phyloP scores from a whole-genome alignment of 1,140 invertebrate genomes.

The Drosophila takahashii region DNA sequence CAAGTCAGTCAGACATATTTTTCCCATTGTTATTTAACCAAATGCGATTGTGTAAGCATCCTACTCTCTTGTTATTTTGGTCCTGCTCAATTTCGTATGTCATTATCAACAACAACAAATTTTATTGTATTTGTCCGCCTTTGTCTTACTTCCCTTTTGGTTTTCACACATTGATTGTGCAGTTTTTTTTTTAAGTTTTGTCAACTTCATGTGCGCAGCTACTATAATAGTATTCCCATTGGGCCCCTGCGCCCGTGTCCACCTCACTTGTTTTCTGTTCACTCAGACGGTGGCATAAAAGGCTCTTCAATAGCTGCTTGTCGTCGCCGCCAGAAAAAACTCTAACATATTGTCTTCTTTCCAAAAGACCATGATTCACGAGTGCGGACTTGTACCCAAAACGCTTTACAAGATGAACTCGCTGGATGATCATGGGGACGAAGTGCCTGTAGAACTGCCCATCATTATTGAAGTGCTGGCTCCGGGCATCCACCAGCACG shows the following conservation, averaged over 20 bases:
- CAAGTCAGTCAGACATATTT: constrained; percentile 79
- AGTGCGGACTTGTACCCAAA: constrained; percentile 96
- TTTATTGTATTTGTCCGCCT: constrained; percentile 13
- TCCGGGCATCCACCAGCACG: constrained; percentile 68
- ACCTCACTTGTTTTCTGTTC: constrained; percentile 28
- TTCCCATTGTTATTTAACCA: constrained; percentile 84
- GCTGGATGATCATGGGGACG: constrained; percentile 86
- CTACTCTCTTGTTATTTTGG: constrained; percentile 23
- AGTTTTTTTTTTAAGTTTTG: constrained; percentile 44
- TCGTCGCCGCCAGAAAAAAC: background rate
- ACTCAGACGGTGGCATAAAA: constrained; percentile 19
- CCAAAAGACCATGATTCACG: constrained; percentile 91
- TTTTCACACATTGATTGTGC: constrained; percentile 24
- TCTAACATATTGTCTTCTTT: background rate
- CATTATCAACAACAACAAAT: constrained; percentile 8
- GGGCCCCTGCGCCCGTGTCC: constrained; percentile 22
- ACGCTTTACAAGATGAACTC: constrained; percentile 92
- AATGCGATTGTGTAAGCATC: constrained; percentile 84
- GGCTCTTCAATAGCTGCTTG: constrained; percentile 1
- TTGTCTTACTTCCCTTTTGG: constrained; percentile 21
- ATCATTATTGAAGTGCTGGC: constrained; percentile 1
- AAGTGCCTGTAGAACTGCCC: constrained; percentile 17
- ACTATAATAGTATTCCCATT: constrained; percentile 1
- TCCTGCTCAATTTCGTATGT: constrained; percentile 24
- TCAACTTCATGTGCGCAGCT: constrained; percentile 40